Evolutionary conservation across 1,140 invertebrate genomes (phyloP).

Genomic region (Tigriopus japonicus): DNA sequence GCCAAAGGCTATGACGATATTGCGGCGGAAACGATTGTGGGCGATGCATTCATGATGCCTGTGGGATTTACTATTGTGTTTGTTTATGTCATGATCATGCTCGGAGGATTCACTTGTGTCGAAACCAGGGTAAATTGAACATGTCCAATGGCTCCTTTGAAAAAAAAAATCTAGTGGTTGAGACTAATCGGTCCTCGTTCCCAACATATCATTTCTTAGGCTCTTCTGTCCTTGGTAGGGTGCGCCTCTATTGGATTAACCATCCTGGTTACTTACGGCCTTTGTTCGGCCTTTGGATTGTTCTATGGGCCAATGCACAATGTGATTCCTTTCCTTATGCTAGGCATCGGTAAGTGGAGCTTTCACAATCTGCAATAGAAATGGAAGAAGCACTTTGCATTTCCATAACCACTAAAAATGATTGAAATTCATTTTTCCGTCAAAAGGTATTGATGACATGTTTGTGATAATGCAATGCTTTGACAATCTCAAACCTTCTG

Average conservation of each 20-base stretch:
- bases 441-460: constrained; percentile 49
- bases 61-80: constrained; percentile 34
- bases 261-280: constrained; percentile 45
- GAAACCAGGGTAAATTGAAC: constrained; percentile 27
- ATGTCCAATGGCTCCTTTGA: too few relatives aligned
- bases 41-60: constrained; percentile 31
- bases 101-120: constrained; percentile 34
- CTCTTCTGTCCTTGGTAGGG: constrained; percentile 41
- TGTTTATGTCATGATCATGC: constrained; percentile 33
- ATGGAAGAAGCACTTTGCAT: too few relatives aligned
- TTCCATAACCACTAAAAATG: too few relatives aligned
- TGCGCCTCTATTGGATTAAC: constrained; percentile 50
- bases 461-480: constrained; percentile 48
- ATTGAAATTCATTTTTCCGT: background rate
- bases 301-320: constrained; percentile 61
- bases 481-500: constrained; percentile 14
- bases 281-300: constrained; percentile 49
- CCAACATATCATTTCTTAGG: background rate
- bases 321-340: constrained; percentile 55
- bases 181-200: too few relatives aligned
- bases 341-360: constrained; percentile 35
- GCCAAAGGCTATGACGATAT: constrained; percentile 2
- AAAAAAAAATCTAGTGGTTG: too few relatives aligned
- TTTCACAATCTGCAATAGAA: too few relatives aligned
- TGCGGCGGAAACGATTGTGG: constrained; percentile 26